phyloP scores from a whole-genome alignment of 1,140 invertebrate species.

The Ips typographus region DNA sequence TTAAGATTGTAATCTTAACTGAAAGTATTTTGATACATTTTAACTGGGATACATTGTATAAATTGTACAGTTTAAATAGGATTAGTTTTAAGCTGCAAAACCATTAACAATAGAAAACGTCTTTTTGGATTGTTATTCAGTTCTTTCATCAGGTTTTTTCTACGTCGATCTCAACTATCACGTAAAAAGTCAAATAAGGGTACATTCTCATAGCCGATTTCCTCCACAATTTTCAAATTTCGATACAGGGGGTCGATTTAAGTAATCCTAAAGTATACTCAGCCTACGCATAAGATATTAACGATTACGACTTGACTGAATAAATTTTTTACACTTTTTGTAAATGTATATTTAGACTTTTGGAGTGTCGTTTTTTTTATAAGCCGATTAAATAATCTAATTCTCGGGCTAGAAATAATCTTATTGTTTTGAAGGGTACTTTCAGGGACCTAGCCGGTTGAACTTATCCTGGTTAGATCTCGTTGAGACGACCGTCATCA shows the following conservation, averaged over 20 bases:
- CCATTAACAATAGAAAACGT: not conserved
- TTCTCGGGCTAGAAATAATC: constrained; percentile 41
- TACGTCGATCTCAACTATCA: too few species aligned
- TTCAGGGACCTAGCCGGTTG: constrained; percentile 2
- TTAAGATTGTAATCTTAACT: too few species aligned
- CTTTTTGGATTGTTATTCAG: too few species aligned
- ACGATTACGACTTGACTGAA: constrained; percentile 17
- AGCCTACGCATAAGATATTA: not conserved
- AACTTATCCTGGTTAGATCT: not conserved
- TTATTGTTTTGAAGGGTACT: constrained; percentile 35
- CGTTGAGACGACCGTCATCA: constrained; percentile 31
- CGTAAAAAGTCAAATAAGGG: not conserved
- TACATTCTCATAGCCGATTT: not conserved
- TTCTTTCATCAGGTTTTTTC: too few species aligned
- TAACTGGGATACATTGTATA: constrained; percentile 24
- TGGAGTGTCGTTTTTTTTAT: constrained; percentile 47
- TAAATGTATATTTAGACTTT: constrained; percentile 45
- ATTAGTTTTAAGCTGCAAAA: constrained; percentile 15
- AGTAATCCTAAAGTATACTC: constrained; percentile 5
- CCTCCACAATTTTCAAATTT: not conserved
- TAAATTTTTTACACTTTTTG: constrained; percentile 48
- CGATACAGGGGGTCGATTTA: too few species aligned
- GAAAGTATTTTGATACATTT: not conserved
- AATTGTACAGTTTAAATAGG: constrained; percentile 25
- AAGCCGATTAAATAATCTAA: constrained; percentile 45